Evolutionary conservation across 2,797 vertebrate species (phyloP).

Genomic region (Schizopygopsis pylzovi): DNA sequence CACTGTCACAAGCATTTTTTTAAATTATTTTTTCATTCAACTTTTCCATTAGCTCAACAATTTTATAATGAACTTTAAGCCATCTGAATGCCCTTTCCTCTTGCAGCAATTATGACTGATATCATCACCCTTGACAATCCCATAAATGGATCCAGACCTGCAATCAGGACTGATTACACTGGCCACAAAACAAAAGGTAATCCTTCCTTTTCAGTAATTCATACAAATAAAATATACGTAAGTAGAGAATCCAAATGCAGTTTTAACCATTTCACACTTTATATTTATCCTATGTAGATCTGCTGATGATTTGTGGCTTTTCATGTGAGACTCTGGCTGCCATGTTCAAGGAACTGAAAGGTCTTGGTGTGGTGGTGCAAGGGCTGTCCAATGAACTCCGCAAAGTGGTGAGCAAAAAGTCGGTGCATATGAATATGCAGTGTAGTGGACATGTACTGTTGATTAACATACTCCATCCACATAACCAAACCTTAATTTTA

Average conservation of each 20-base stretch:
- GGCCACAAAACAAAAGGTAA: slow-evolving; percentile 95
- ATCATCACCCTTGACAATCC: slow-evolving; percentile 88
- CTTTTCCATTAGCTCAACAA: slow-evolving; percentile 32
- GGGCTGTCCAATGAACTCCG: slow-evolving; percentile 89
- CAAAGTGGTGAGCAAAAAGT: slow-evolving; percentile 85
- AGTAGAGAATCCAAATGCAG: not conserved
- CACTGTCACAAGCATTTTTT: not conserved
- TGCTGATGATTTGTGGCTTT: slow-evolving; percentile 94
- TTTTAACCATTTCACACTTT: slow-evolving; percentile 11
- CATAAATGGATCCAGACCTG: slow-evolving; percentile 93
- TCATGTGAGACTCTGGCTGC: slow-evolving; percentile 92
- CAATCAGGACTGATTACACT: slow-evolving; percentile 94
- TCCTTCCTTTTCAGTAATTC: not conserved
- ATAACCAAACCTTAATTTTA: not conserved
- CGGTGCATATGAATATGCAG: not conserved
- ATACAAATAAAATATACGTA: slow-evolving; percentile 27
- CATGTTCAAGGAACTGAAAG: slow-evolving; percentile 93
- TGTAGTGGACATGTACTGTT: not conserved
- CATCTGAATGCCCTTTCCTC: slow-evolving; percentile 7
- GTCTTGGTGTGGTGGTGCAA: slow-evolving; percentile 90
- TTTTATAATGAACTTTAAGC: slow-evolving; percentile 29
- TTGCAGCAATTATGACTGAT: slow-evolving; percentile 76
- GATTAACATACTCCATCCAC: not conserved
- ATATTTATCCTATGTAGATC: slow-evolving; percentile 69
- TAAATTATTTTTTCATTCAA: not conserved